Conservation (phyloP, 2,797 vertebrate species). For the Saxicola maurus region DNA sequence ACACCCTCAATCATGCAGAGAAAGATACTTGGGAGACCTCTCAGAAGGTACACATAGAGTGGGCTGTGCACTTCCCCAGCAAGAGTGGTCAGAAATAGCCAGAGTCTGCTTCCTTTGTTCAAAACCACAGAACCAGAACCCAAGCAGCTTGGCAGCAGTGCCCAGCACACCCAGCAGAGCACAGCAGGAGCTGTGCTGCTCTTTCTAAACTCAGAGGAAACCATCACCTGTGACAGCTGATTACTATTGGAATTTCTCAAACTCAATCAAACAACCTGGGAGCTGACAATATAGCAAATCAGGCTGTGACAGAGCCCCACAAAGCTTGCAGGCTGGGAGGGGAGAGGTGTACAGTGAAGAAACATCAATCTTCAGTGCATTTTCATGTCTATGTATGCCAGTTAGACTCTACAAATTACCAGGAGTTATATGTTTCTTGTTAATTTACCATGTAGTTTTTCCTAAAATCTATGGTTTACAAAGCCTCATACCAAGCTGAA, state of each 20-base stretch:
- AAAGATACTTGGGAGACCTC: not conserved
- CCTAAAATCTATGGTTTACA: not conserved
- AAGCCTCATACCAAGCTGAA: not conserved
- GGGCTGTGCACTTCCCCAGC: not conserved
- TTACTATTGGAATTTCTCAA: not conserved
- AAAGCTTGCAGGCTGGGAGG: rapidly evolving
- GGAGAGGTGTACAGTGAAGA: not conserved
- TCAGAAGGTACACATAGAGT: not conserved
- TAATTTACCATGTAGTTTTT: not conserved
- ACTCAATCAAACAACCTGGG: not conserved
- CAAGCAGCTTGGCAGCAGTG: not conserved
- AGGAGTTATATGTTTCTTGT: not conserved
- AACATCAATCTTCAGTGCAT: not conserved
- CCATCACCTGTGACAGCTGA: not conserved
- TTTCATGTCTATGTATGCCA: rapidly evolving
- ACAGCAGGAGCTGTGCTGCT: not conserved
- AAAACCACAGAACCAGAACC: not conserved
- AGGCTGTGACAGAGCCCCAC: not conserved
- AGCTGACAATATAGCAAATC: not conserved
- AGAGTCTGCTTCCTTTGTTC: not conserved
- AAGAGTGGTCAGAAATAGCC: not conserved
- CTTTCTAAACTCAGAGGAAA: not conserved
- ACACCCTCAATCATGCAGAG: not conserved
- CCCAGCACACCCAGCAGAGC: not conserved
- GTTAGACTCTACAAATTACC: not conserved